A percentile compares a stretch with the other conserved stretches of the same genome.
Evolutionary conservation across 1,140 invertebrate genomes (phyloP).

Genomic region (Planococcus citri): DNA sequence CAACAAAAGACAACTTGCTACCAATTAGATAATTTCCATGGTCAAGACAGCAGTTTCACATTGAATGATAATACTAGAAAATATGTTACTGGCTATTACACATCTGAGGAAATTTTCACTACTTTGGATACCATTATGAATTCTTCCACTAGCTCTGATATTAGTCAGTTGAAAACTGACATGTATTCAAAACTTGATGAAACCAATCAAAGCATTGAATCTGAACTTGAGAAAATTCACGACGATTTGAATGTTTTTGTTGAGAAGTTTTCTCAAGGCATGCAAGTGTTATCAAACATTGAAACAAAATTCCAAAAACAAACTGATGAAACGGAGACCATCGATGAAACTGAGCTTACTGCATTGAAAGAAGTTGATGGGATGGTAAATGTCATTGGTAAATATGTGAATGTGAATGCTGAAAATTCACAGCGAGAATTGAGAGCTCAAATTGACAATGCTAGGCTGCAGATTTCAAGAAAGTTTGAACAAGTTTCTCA

Average conservation of each 20-base stretch:
- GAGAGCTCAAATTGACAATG: background rate
- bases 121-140: background rate
- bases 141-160: background rate
- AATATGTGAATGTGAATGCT: background rate
- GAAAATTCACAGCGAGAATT: background rate
- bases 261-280: background rate
- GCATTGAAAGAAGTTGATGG: background rate
- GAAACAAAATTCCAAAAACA: background rate
- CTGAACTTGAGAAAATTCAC: background rate
- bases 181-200: background rate
- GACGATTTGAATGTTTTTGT: background rate
- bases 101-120: background rate
- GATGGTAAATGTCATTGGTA: background rate
- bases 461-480: background rate
- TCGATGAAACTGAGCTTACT: background rate
- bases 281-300: background rate
- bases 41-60: background rate
- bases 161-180: background rate
- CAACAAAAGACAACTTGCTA: background rate
- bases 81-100: background rate
- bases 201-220: background rate
- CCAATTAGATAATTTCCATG: background rate
- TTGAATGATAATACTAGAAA: background rate
- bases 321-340: background rate
- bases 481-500: background rate